Evolutionary conservation across 2,113 vertebrate genomes (phyloP), one percentile per base, ranked within the genome.

Genomic region (Lutjanus erythropterus): DNA sequence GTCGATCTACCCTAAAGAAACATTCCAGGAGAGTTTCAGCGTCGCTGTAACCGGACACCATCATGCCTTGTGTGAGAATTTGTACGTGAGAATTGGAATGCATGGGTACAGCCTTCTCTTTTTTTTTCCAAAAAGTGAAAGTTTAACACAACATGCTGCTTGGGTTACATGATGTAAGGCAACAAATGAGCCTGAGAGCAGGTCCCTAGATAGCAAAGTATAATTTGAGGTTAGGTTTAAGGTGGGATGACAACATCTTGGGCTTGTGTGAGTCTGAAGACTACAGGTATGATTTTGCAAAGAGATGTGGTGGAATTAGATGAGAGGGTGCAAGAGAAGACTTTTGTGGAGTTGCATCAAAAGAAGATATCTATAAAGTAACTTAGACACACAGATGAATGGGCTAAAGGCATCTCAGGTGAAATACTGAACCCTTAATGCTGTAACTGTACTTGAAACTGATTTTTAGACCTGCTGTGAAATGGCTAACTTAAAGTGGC

Each of bases 11-110:
- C 86, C 90, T 81, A 83, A 65, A 89, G 88, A 89, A 92, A 92
- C 90, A 94, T 94, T 94, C 92, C 93, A 78, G 60, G 77, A 80
- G 83, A 50, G 85, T 84, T 91, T 89, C 21, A 79, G 78, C 16
- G 10, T 71, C 33, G 15, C 56, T 86, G 90, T 80, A 92, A 93
- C 83, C 18, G 67, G 88, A 93, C 84, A 88, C 89, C 82, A 21
- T 25, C 12, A 11, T 29, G 76, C 66, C 61, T 39, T 65, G 70
- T 41, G 23, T 23, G 82, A 89, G 29, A 65, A 60, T 89, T 84
- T 71, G 53, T 60, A 55, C 15, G 55, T 62, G 42, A 50, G 69
- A 77, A 79, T 35, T 27, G 61, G 75, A 87, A 75, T 83, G 60
- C 56, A 21, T 44, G 9, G 41, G 19, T 35, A 10, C 9, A 2